Base-by-base conservation (phyloP, 2,797 vertebrate species). In the Coregonus suidteri region DNA sequence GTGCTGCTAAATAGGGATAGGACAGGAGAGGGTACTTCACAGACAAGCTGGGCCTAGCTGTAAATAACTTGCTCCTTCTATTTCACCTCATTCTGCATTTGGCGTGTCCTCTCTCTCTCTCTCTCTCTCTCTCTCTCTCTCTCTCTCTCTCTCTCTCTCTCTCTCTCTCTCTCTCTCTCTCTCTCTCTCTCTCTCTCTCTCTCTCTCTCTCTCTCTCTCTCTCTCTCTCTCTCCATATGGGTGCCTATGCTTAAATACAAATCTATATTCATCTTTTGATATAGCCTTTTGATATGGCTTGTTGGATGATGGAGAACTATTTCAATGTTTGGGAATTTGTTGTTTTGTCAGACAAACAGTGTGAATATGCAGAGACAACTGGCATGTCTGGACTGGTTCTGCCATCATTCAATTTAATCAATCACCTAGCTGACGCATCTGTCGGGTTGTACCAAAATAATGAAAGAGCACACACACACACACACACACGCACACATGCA, bases 11-110 rank as follows among this genome's bases (percentile, higher is more conserved):
- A 91, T 87, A 85, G 85, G 86, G 81, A 85, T 83, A 85, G 82
- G 89, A 86, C 87, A 88, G 84, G 83, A 88, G 81, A 85, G 70
- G 88, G 81, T 85, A 87, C 88, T 86, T 86, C 89, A 88, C 84
- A 82, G 88, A 91, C 89, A 90, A 81, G 84, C 84, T 83, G 85
- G 79, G 88, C 85, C 85, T 88, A 81, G 85, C 90, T 93, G 92
- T 89, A 92, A 93, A 92, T 93, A 89, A 91, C 87, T 85, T 77
- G 81, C 85, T 83, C 75, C 81, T 84, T 81, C 84, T 64, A 59
- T n/a, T 16, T 59, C 56, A 59, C n/a, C 56, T 59, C n/a, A 20
- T 59, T 59, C 56, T 59, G 56, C 6, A 9, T 59, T 59, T n/a
- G 6, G 2, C 6, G 56, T 59, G 56, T 59, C 1, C n/a, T 59